Evolutionary conservation across 2,797 vertebrate genomes (phyloP).

Genomic region (Rallus crepitans): DNA sequence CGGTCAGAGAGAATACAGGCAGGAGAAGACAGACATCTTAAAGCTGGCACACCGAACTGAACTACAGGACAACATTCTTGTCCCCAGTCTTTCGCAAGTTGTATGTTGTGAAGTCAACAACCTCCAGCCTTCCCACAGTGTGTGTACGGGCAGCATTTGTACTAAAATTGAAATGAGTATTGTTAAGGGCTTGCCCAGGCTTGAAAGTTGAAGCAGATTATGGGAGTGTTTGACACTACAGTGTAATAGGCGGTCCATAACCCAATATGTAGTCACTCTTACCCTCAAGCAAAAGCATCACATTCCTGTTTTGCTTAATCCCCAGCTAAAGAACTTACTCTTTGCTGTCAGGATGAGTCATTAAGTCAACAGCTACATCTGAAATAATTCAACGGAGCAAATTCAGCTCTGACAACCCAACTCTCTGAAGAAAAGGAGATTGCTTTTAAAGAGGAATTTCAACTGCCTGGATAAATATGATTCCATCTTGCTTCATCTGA

Average conservation of each 20-base stretch:
- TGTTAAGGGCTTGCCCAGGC: conserved; percentile 31
- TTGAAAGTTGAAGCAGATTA: neutral
- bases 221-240: neutral
- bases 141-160: neutral
- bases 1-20: neutral
- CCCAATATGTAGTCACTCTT: neutral
- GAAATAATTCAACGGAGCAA: neutral
- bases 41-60: neutral
- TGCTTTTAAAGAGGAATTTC: neutral
- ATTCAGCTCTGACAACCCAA: neutral
- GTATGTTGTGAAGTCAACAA: neutral
- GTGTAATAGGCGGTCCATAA: neutral
- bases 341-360: conserved; percentile 48
- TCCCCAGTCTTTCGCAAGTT: neutral
- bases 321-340: neutral
- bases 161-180: neutral
- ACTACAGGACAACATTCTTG: neutral
- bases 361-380: conserved; percentile 14
- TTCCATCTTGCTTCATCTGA: neutral
- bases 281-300: conserved; percentile 12
- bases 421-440: neutral
- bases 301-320: conserved; percentile 39
- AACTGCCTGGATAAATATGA: neutral
- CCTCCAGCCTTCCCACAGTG: neutral
- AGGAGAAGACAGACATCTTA: neutral